phyloP scores from a whole-genome alignment of 1,140 invertebrate genomes.

The Aphaenogaster ashmeadi region DNA sequence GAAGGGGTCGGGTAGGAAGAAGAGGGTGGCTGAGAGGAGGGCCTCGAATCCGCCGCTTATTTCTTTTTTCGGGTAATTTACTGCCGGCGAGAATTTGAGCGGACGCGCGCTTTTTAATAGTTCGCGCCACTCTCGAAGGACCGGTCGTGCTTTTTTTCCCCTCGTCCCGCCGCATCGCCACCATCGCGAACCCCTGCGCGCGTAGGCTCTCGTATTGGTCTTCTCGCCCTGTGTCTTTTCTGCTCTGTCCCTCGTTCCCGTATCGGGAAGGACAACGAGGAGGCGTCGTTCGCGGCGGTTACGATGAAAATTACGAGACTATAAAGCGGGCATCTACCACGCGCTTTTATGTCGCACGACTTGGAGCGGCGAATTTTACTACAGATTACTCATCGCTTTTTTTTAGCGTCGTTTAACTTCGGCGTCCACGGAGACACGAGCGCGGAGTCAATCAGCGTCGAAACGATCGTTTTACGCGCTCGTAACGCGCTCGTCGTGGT shows the following conservation, averaged over 20 bases:
- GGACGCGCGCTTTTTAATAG: constrained; percentile 84
- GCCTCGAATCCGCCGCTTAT: constrained; percentile 78
- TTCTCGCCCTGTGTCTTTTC: not conserved
- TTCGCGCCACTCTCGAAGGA: constrained; percentile 79
- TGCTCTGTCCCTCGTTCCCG: constrained; percentile 38
- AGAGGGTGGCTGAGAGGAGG: constrained; percentile 62
- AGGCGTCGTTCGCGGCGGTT: constrained; percentile 61
- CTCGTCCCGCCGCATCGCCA: not conserved
- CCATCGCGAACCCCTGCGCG: not conserved
- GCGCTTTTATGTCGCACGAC: constrained; percentile 69
- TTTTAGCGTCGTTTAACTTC: constrained; percentile 49
- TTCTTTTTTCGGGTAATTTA: constrained; percentile 84
- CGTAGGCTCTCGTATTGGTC: constrained; percentile 40
- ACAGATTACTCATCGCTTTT: constrained; percentile 76
- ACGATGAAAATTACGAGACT: constrained; percentile 76
- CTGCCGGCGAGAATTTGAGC: constrained; percentile 84
- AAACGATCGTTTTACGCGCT: constrained; percentile 37
- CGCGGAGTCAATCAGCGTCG: constrained; percentile 7
- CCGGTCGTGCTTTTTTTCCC: constrained; percentile 28
- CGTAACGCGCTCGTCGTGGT: constrained; percentile 32
- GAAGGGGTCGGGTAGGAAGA: constrained; percentile 29
- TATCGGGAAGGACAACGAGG: constrained; percentile 65
- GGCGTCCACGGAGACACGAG: not conserved
- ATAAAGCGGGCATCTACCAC: constrained; percentile 71
- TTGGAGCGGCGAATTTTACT: constrained; percentile 68